Conservation (phyloP, 2,797 vertebrate species). For the Acanthurus leucopareius region DNA sequence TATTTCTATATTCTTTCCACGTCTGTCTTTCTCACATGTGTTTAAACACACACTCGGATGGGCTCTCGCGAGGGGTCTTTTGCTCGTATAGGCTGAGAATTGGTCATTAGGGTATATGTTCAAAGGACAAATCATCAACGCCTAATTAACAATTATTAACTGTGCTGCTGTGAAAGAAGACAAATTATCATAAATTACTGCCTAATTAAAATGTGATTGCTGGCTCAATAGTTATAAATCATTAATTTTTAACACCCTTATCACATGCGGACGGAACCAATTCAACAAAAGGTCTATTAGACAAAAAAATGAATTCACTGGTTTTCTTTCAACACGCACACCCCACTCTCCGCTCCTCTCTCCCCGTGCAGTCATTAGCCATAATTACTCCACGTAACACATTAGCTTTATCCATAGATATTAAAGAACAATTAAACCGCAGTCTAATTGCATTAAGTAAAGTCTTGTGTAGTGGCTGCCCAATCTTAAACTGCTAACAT, state of each 20-base stretch:
- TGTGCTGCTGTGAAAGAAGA: slow-evolving; percentile 84
- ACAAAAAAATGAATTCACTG: slow-evolving; percentile 77
- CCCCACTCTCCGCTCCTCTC: slow-evolving; percentile 62
- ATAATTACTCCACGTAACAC: slow-evolving; percentile 82
- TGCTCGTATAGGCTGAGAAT: slow-evolving; percentile 70
- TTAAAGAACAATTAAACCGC: slow-evolving; percentile 84
- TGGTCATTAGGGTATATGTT: slow-evolving; percentile 80
- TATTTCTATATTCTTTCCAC: slow-evolving; percentile 75
- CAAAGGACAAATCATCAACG: slow-evolving; percentile 84
- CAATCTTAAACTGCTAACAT: slow-evolving; percentile 51
- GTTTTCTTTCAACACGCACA: slow-evolving; percentile 78
- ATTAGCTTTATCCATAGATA: slow-evolving; percentile 83
- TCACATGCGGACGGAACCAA: slow-evolving; percentile 83
- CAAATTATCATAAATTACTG: slow-evolving; percentile 88
- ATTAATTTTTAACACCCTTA: slow-evolving; percentile 87
- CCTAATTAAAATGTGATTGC: slow-evolving; percentile 88
- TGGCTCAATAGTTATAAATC: slow-evolving; percentile 87
- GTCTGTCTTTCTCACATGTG: slow-evolving; percentile 69
- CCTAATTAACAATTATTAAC: slow-evolving; percentile 88
- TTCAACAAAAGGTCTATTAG: slow-evolving; percentile 87
- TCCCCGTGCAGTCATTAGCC: slow-evolving; percentile 79
- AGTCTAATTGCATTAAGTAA: slow-evolving; percentile 81
- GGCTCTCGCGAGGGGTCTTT: slow-evolving; percentile 60
- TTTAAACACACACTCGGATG: slow-evolving; percentile 71
- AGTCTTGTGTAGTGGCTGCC: slow-evolving; percentile 63